These are phyloP conservation scores for Shinisaurus crocodilurus DNA, from an alignment of 2,113 vertebrate genomes.

Conservation along the genomic window DNA sequence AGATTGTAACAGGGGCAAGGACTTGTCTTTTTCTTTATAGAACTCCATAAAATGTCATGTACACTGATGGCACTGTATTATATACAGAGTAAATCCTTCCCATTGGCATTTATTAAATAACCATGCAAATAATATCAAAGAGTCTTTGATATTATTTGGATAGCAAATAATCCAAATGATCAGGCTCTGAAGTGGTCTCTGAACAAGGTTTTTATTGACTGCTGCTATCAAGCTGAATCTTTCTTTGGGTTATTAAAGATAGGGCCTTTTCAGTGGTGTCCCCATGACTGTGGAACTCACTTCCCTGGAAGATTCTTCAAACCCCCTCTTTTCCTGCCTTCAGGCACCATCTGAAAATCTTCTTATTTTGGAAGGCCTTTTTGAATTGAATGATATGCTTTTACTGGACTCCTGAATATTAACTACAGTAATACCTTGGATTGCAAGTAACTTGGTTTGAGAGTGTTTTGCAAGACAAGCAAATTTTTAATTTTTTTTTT, in stretches of 20 bases:
- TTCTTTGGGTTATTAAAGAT: neutral
- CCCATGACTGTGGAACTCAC: neutral
- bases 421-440: neutral
- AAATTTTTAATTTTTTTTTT: no score
- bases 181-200: neutral
- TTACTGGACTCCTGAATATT: neutral
- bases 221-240: neutral
- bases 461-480: no score
- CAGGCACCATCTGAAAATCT: neutral
- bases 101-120: neutral
- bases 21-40: neutral
- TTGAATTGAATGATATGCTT: no score
- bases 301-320: neutral
- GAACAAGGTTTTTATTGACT: neutral
- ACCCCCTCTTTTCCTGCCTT: neutral
- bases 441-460: neutral
- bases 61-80: neutral
- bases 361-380: no score
- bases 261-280: neutral
- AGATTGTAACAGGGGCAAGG: neutral
- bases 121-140: neutral
- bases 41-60: neutral
- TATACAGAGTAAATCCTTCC: neutral
- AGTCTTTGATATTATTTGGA: no score
- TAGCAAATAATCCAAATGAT: neutral